These are phyloP conservation scores for Mellivora capensis DNA, from an alignment of 2,113 vertebrate genomes.

Conservation along the genomic window DNA sequence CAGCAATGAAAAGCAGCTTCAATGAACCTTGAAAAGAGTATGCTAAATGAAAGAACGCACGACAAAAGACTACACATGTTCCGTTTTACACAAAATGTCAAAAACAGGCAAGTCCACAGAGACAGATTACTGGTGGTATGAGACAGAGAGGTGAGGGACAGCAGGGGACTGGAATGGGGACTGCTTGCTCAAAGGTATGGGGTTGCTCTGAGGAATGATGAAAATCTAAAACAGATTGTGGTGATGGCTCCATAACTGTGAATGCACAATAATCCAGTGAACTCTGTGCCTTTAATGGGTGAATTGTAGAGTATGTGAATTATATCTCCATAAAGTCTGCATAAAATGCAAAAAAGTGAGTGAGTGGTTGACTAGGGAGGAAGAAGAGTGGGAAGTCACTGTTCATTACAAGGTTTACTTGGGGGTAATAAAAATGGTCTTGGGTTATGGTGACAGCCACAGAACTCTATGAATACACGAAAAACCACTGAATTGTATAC, in stretches of 20 bases:
- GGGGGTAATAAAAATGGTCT: not conserved
- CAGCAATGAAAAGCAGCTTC: not conserved
- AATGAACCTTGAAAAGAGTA: not conserved
- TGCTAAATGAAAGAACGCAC: not conserved
- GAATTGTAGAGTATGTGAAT: not conserved
- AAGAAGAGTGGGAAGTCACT: not conserved
- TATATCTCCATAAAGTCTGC: not conserved
- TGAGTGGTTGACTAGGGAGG: no score
- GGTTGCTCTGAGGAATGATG: not conserved
- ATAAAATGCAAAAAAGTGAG: not conserved
- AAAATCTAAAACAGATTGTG: not conserved
- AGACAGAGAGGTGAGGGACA: no score
- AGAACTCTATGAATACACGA: not conserved
- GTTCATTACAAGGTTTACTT: not conserved
- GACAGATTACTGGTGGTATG: not conserved
- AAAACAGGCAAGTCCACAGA: not conserved
- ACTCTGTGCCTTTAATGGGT: not conserved
- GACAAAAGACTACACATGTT: not conserved
- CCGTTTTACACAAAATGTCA: not conserved
- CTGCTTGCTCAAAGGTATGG: fast-evolving
- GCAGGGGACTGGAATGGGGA: not conserved
- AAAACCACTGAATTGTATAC: not conserved
- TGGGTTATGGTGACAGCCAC: not conserved
- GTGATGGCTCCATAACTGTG: not conserved
- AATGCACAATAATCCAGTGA: not conserved